Base-by-base conservation (phyloP, 2,888 invertebrate species). In the Scaptomyza caliginosa region DNA sequence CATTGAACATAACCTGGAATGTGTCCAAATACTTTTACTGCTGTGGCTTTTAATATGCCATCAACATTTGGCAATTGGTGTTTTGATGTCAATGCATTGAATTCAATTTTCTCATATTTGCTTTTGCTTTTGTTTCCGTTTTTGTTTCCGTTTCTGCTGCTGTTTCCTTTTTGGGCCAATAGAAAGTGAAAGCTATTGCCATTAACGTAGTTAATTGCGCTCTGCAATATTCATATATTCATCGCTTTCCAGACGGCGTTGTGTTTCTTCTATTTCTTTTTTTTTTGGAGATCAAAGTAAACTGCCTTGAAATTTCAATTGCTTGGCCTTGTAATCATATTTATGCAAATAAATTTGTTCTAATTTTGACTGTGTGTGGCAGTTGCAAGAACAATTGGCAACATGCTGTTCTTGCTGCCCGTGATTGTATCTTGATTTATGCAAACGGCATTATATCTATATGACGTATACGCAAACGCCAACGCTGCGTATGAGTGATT, bases 11-110 rank as follows among this genome's bases (percentile, higher is more conserved):
- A 10, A 58, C 36, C 30, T 67, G 66, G 64, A 54, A 66, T 74
- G 59, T 46, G 16, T 55, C 51, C 60, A 74, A 74, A 68, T 68
- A 66, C 63, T 69, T 64, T 66, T 58, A 60, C 73, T 57, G 46
- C 50, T 67, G 59, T 30, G 70, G 63, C 56, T 66, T 52, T 67
- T 75, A 80, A 78, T 73, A 69, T 79, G 72, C 59, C 72, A 56
- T 62, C 75, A 63, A 63, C 70, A 10, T 32, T 69, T 72, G 73
- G 75, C 74, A 74, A 75, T 83, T 75, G 71, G 76, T 78, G 79
- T 77, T 83, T 81, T 71, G 63, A 83, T 83, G 81, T 77, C 76
- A 79, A 43, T 74, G 74, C 70, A 75, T 58, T 66, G 58, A 46
- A 60, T 45, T 55, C n/a, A n/a, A 49, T 72, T 51, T 69, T 66